Evolutionary conservation across 2,888 invertebrate genomes (phyloP).

Genomic region (Hanleya hanleyi): DNA sequence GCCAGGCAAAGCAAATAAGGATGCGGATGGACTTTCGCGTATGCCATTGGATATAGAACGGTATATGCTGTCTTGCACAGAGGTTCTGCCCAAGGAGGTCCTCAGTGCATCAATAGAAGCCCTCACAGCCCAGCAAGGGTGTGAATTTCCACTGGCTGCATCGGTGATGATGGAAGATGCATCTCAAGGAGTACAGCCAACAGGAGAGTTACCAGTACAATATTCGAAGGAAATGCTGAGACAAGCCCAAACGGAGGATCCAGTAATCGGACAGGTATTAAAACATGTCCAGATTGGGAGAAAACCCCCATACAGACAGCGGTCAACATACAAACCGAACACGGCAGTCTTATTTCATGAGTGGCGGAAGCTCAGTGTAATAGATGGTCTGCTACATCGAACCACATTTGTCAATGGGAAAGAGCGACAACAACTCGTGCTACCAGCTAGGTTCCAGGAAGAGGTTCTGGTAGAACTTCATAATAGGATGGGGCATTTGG

Average conservation of each 20-base stretch:
- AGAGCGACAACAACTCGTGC: too few species aligned
- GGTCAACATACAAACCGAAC: not conserved
- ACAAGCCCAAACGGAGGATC: not conserved
- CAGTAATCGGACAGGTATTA: not conserved
- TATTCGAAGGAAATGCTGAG: not conserved
- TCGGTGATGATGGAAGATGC: not conserved
- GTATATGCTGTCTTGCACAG: conserved; percentile 15
- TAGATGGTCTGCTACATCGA: not conserved
- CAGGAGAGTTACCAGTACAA: not conserved
- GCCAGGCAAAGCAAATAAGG: conserved; percentile 16
- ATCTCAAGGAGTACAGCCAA: not conserved
- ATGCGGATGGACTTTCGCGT: conserved; percentile 22
- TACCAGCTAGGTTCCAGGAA: too few species aligned
- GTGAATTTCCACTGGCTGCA: not conserved
- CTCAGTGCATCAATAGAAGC: not conserved
- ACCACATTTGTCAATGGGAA: not conserved
- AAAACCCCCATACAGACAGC: not conserved
- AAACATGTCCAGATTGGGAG: not conserved
- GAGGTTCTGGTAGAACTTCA: too few species aligned
- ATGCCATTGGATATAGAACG: conserved; percentile 18
- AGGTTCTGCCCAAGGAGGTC: not conserved
- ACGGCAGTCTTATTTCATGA: not conserved
- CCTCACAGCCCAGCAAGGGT: not conserved
- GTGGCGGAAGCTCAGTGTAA: not conserved
- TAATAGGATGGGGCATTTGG: too few species aligned